A percentile compares a stretch with the other conserved stretches of the same genome.
Evolutionary conservation across 2,797 vertebrate genomes (phyloP).

Genomic region (Catharus ustulatus): DNA sequence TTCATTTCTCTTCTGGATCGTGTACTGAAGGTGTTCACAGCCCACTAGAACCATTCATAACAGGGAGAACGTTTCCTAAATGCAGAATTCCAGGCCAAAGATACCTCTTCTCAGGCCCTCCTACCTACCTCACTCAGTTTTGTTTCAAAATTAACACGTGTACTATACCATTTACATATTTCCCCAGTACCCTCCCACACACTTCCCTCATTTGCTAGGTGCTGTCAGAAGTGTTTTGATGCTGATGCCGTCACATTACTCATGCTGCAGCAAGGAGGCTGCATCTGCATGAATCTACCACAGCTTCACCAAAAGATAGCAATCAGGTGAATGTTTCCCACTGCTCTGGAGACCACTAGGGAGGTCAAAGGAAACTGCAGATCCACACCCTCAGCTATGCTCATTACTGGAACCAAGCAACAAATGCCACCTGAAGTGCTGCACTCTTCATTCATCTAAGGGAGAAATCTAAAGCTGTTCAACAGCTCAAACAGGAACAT

Average conservation of each 20-base stretch:
- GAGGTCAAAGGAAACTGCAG: neutral
- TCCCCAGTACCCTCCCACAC: neutral
- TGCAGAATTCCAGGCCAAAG: neutral
- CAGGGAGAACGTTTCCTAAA: neutral
- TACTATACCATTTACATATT: neutral
- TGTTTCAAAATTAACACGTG: neutral
- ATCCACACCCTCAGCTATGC: neutral
- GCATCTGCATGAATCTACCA: neutral
- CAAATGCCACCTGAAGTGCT: neutral
- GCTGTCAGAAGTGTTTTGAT: neutral
- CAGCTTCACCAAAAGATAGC: neutral
- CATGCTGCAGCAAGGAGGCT: slow-evolving; percentile 7
- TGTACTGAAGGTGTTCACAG: neutral
- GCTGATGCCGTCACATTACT: neutral
- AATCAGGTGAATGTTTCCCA: neutral
- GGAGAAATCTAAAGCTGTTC: neutral
- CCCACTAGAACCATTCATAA: neutral
- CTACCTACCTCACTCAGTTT: neutral
- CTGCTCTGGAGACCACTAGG: neutral
- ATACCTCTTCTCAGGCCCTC: neutral
- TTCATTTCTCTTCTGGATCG: fast-evolving
- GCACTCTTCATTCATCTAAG: too few species aligned
- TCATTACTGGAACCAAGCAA: neutral
- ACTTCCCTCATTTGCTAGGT: neutral
- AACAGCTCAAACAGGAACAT: neutral